phyloP scores from a whole-genome alignment of 92 coral and sea anemone genomes.

The Isaurus tuberculatus region DNA sequence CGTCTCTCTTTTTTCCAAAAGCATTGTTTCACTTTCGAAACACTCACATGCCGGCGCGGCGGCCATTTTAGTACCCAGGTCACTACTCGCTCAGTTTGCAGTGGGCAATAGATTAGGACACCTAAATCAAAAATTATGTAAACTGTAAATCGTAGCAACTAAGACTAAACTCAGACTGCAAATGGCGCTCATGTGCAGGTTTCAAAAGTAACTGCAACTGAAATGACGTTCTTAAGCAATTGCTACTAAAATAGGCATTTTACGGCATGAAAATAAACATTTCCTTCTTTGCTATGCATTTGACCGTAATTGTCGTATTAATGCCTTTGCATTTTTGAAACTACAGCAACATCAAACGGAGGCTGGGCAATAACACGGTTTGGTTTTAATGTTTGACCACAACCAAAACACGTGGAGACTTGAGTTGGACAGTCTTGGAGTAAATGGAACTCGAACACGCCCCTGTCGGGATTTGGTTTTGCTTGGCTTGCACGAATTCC shows the following conservation, averaged over 20 bases:
- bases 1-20: slow-evolving; percentile 1
- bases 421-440: background rate
- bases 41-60: background rate
- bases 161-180: background rate
- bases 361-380: background rate
- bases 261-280: slow-evolving; percentile 6
- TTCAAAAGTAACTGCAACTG: slow-evolving; percentile 8
- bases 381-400: background rate
- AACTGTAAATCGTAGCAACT: no score
- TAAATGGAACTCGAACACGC: no score
- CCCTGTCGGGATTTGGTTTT: no score
- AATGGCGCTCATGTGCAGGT: slow-evolving; percentile 12
- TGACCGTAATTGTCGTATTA: background rate
- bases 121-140: no score
- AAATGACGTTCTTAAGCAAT: slow-evolving; percentile 4
- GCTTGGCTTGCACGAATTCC: no score
- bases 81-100: no score
- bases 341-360: slow-evolving; percentile 2
- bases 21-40: slow-evolving; percentile 22
- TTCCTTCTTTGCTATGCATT: slow-evolving; percentile 8
- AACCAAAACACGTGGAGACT: slow-evolving; percentile 4
- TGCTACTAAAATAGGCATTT: background rate
- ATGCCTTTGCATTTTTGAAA: background rate
- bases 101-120: no score
- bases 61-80: no score